phyloP scores from a whole-genome alignment of 2,113 vertebrate genomes.

The Etheostoma spectabile region DNA sequence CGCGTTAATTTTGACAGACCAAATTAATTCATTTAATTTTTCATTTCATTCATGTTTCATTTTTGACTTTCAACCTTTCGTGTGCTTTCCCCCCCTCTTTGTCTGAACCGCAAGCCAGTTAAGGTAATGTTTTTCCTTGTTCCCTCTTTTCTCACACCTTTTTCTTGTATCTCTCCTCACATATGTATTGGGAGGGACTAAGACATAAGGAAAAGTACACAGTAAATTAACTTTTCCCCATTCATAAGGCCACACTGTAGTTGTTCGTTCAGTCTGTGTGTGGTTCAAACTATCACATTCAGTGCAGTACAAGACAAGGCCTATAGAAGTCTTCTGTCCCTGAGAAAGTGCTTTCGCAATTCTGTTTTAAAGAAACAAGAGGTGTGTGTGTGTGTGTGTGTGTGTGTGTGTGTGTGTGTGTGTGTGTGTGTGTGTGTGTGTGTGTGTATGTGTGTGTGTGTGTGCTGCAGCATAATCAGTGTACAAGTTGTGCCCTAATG shows the following conservation, averaged over 20 bases:
- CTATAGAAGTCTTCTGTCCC: neutral
- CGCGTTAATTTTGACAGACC: no score
- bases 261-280: neutral
- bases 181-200: neutral
- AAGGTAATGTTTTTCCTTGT: neutral
- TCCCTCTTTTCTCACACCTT: neutral
- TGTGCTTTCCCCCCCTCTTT: neutral
- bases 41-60: no score
- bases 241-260: neutral
- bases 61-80: neutral
- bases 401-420: conserved; percentile 17
- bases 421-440: conserved; percentile 24
- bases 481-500: conserved; percentile 74
- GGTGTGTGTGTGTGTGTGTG: conserved; percentile 9
- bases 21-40: no score
- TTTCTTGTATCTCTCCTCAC: neutral
- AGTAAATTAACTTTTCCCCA: no score
- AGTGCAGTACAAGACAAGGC: neutral
- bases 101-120: neutral
- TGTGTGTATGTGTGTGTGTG: conserved; percentile 18
- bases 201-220: neutral
- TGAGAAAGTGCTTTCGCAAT: conserved; percentile 46
- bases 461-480: conserved; percentile 68
- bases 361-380: conserved; percentile 50
- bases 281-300: neutral